These are phyloP conservation scores for Martes martes DNA, from an alignment of 2,113 vertebrate genomes.

Conservation along the genomic window DNA sequence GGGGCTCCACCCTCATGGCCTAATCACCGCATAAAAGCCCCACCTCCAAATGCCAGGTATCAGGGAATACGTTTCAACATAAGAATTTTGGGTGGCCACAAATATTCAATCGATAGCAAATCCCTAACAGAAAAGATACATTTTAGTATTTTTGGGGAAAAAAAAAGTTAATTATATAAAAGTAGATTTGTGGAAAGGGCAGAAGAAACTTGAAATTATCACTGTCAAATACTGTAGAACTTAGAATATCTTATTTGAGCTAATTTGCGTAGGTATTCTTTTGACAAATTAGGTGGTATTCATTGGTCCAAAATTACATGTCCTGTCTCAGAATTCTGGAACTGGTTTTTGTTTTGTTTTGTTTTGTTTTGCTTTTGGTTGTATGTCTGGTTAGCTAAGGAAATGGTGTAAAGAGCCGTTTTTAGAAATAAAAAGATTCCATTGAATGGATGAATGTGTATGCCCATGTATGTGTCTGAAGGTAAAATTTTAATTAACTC, in stretches of 20 bases:
- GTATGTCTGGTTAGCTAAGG: not conserved
- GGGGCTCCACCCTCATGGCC: not conserved
- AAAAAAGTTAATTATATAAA: not conserved
- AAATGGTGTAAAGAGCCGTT: not conserved
- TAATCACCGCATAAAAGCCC: not conserved
- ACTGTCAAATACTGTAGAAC: not conserved
- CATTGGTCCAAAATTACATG: not conserved
- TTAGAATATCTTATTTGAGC: not conserved
- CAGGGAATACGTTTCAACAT: not conserved
- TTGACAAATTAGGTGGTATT: not conserved
- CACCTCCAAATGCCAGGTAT: not conserved
- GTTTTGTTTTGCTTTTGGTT: not conserved
- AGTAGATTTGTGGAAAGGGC: not conserved
- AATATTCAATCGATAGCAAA: not conserved
- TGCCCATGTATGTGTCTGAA: not conserved
- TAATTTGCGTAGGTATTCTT: not conserved
- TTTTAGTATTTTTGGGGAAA: not conserved
- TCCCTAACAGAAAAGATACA: not conserved
- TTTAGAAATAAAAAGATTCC: constrained; percentile 14
- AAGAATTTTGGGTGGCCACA: not conserved
- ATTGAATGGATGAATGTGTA: not conserved
- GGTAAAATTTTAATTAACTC: constrained; percentile 22
- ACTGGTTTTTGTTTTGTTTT: not conserved
- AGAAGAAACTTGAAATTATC: not conserved
- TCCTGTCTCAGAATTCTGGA: not conserved